Percentiles rank a stretch among this genome's conserved stretches.
These are phyloP conservation scores for Ispidina picta DNA, from an alignment of 2,797 vertebrate species.

Conservation along the genomic window DNA sequence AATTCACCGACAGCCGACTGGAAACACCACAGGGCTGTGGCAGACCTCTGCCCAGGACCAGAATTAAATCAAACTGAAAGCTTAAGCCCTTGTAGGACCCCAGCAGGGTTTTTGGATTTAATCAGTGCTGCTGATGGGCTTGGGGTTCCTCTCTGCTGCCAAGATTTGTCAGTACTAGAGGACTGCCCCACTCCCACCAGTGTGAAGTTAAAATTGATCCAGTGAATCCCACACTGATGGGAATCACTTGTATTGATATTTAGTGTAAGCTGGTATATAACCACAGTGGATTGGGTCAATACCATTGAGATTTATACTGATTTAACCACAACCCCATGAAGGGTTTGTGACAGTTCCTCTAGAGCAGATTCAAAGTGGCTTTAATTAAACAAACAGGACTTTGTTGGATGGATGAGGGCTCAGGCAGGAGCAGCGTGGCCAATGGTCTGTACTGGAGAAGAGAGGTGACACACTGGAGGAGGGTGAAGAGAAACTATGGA, in stretches of 20 bases:
- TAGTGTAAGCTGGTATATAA: not conserved
- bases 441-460: not conserved
- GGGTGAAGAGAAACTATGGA: not conserved
- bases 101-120: not conserved
- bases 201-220: not conserved
- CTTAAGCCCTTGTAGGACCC: not conserved
- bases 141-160: not conserved
- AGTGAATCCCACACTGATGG: not conserved
- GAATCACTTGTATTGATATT: not conserved
- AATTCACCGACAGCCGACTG: not conserved
- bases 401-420: not conserved
- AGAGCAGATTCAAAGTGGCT: not conserved
- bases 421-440: rapidly evolving
- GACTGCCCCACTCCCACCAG: rapidly evolving
- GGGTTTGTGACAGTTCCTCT: not conserved
- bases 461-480: rapidly evolving
- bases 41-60: not conserved
- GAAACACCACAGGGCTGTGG: not conserved
- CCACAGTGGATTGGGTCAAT: rapidly evolving
- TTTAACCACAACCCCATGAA: not conserved
- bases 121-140: not conserved
- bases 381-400: not conserved
- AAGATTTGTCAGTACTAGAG: not conserved
- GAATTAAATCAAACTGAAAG: not conserved
- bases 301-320: not conserved